A percentile compares a stretch with the other conserved stretches of the same genome.
These are phyloP conservation scores for Dusona sp. DNA, from an alignment of 2,888 invertebrate genomes.

Conservation along the genomic window DNA sequence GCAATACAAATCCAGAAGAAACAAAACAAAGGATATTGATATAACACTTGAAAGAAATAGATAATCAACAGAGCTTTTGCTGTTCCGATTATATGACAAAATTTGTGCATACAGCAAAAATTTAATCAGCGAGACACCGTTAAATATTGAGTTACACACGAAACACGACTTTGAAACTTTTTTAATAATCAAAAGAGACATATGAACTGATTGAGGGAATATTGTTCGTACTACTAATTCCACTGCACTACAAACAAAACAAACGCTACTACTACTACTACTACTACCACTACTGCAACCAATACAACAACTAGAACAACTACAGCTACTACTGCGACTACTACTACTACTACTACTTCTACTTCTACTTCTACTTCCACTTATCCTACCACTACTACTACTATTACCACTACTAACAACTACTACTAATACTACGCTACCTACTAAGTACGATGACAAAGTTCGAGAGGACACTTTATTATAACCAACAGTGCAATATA, in stretches of 20 bases:
- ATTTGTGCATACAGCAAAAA: background rate
- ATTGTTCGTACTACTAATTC: background rate
- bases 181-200: slow-evolving; percentile 3
- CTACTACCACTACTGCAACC: background rate
- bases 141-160: background rate
- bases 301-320: background rate
- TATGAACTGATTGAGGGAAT: background rate
- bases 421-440: slow-evolving; percentile 3
- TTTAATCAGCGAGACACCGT: background rate
- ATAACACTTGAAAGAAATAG: slow-evolving; percentile 58
- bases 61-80: slow-evolving; percentile 73
- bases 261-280: background rate
- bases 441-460: slow-evolving; percentile 39
- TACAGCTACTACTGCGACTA: background rate
- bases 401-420: background rate
- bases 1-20: slow-evolving; percentile 25
- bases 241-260: background rate
- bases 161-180: background rate
- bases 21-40: slow-evolving; percentile 32
- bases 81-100: slow-evolving; percentile 4
- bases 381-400: background rate
- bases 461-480: background rate
- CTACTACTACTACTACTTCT: background rate
- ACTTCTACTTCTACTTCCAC: background rate
- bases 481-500: slow-evolving; percentile 57